Percentiles rank a stretch among this genome's conserved stretches.
Evolutionary conservation across 2,113 vertebrate genomes (phyloP).

Genomic region (Gracilinanus agilis): DNA sequence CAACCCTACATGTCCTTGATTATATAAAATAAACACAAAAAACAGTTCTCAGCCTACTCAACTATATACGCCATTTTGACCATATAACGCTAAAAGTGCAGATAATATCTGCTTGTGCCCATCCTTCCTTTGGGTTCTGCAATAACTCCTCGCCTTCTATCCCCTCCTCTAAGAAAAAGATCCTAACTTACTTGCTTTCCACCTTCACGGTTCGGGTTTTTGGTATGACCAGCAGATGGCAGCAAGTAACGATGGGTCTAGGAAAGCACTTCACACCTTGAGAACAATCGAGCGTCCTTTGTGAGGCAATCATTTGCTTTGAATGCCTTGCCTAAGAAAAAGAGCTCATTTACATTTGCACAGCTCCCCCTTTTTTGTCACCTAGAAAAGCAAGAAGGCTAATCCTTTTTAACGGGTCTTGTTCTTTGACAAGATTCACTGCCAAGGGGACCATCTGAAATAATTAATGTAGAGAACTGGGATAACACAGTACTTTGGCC

Average conservation of each 20-base stretch:
- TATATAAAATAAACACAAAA: not conserved
- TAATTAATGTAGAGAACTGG: not conserved
- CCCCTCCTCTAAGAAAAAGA: not conserved
- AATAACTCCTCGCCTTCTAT: not conserved
- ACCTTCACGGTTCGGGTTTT: not conserved
- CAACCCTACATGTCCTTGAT: not conserved
- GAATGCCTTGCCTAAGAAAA: not conserved
- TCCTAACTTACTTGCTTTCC: not conserved
- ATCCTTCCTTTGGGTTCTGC: not conserved
- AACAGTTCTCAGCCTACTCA: not conserved
- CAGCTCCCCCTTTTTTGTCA: not conserved
- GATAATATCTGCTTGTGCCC: not conserved
- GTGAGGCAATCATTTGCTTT: not conserved
- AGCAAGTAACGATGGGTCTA: not conserved
- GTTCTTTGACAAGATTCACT: not conserved
- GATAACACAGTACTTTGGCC: not conserved
- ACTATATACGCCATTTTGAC: not conserved
- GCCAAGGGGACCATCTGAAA: not conserved
- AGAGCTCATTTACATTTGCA: not conserved
- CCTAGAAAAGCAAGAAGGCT: not conserved
- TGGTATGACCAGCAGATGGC: not conserved
- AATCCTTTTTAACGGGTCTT: not conserved
- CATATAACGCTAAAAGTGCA: not conserved
- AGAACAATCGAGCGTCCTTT: not conserved
- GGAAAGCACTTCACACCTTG: not conserved